Conservation (phyloP, 2,113 vertebrate species). For the Mormoops blainvillei region DNA sequence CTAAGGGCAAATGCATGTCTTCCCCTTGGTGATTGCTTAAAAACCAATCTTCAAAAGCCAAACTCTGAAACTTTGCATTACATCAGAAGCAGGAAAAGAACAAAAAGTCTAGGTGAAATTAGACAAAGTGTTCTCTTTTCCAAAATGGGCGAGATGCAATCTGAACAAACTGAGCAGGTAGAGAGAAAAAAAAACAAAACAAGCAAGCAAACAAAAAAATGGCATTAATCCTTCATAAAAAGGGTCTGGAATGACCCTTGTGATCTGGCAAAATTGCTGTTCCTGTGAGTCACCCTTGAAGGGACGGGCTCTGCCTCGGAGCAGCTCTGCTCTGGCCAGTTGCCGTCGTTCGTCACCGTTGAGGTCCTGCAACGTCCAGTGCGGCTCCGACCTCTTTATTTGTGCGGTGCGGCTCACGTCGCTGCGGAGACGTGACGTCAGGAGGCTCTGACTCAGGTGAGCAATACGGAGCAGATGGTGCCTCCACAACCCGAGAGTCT, state of each 20-base stretch:
- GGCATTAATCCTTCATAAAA: neutral
- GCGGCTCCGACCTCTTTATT: neutral
- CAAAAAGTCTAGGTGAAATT: neutral
- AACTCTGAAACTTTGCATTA: neutral
- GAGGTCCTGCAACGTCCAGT: neutral
- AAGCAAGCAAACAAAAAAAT: too few species aligned
- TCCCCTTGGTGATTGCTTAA: neutral
- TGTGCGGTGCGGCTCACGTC: neutral
- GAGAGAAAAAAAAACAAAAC: neutral
- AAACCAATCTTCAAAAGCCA: neutral
- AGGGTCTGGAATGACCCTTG: neutral
- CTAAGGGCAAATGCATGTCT: neutral
- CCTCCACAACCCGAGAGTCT: neutral
- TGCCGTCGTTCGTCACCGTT: neutral
- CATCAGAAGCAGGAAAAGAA: neutral
- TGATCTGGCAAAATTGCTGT: neutral
- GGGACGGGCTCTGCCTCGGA: neutral
- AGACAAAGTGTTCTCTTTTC: neutral
- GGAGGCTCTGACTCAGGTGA: constrained; percentile 48
- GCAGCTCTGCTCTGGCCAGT: neutral
- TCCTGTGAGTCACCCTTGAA: neutral
- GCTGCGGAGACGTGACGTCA: neutral
- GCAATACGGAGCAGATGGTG: constrained; percentile 28
- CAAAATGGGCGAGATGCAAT: neutral
- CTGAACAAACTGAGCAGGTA: neutral